Percentiles rank a stretch among this genome's conserved stretches.
Evolutionary conservation across 1,140 invertebrate genomes (phyloP).

Genomic region (Euwallacea similis): DNA sequence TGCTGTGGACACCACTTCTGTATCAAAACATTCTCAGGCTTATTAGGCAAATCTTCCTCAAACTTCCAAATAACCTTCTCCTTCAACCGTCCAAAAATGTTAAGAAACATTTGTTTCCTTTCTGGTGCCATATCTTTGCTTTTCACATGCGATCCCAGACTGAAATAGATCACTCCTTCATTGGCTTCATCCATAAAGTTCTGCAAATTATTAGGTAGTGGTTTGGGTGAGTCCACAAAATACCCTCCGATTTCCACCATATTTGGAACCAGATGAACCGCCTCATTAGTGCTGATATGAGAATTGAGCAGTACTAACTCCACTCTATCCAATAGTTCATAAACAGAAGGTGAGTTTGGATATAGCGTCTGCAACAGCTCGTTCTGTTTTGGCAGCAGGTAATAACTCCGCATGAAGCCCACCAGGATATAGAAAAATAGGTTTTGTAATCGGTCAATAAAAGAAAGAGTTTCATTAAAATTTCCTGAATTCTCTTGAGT

Average conservation of each 20-base stretch:
- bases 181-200: slow-evolving; percentile 61
- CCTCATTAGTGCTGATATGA: slow-evolving; percentile 44
- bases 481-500: slow-evolving; percentile 33
- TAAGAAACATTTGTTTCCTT: slow-evolving; percentile 56
- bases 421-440: too few relatives aligned
- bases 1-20: slow-evolving; percentile 38
- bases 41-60: slow-evolving; percentile 56
- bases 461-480: too few relatives aligned
- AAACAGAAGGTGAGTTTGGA: slow-evolving; percentile 55
- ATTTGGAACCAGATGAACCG: slow-evolving; percentile 44
- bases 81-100: slow-evolving; percentile 58
- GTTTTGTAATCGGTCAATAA: too few relatives aligned
- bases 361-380: slow-evolving; percentile 34
- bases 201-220: slow-evolving; percentile 58
- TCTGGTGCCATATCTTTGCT: slow-evolving; percentile 54
- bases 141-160: slow-evolving; percentile 64
- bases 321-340: slow-evolving; percentile 56
- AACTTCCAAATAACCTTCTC: slow-evolving; percentile 70
- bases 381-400: too few relatives aligned
- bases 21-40: slow-evolving; percentile 35
- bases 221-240: slow-evolving; percentile 43
- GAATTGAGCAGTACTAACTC: slow-evolving; percentile 53
- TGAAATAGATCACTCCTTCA: slow-evolving; percentile 69
- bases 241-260: slow-evolving; percentile 44
- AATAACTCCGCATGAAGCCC: too few relatives aligned